phyloP scores from a whole-genome alignment of 2,888 invertebrate species.

The Thyatira batis region DNA sequence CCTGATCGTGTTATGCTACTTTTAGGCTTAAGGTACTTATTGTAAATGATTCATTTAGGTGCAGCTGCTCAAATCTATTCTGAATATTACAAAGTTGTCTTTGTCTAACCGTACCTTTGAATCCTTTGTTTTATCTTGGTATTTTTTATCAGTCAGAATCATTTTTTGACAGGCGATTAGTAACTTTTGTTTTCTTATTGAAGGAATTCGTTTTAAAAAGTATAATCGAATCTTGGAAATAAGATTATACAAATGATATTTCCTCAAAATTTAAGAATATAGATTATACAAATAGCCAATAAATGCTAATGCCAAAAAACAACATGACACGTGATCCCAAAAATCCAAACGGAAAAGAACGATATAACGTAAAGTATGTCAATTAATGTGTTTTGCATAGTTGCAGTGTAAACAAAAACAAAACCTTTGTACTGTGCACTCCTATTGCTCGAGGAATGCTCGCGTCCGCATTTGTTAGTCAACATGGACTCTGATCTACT shows the following conservation, averaged over 20 bases:
- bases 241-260: no score
- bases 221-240: no score
- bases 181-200: no score
- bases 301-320: no score
- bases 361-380: neutral
- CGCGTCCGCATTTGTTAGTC: neutral
- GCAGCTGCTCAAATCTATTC: neutral
- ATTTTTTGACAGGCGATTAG: no score
- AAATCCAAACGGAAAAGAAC: no score
- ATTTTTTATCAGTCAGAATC: no score
- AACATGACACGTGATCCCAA: no score
- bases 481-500: neutral
- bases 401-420: conserved; percentile 12
- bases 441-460: neutral
- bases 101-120: neutral
- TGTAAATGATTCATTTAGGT: neutral
- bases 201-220: no score
- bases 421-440: conserved; percentile 10
- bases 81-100: neutral
- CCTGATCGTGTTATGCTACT: no score
- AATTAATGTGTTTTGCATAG: neutral
- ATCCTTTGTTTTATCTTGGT: neutral
- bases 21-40: neutral
- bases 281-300: no score
- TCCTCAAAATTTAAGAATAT: no score